A percentile compares a stretch with the other conserved stretches of the same genome.
phyloP scores from a whole-genome alignment of 2,797 vertebrate genomes.

The Dendrocincla tyrannina region DNA sequence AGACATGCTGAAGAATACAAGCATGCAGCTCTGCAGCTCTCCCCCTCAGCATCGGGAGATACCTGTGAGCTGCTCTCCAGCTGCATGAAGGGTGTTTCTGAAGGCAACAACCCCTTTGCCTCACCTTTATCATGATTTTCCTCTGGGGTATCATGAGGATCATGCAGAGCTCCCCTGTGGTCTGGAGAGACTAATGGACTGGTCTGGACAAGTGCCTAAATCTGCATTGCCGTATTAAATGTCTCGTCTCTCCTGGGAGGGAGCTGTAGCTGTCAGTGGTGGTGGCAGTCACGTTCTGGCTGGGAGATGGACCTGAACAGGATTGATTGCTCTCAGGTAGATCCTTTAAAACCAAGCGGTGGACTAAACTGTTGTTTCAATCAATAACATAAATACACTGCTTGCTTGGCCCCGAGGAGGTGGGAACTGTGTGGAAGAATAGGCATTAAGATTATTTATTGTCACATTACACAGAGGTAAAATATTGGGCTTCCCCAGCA shows the following conservation, averaged over 20 bases:
- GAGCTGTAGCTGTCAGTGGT: background rate
- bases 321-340: background rate
- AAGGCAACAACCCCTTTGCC: background rate
- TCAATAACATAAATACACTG: conserved; percentile 44
- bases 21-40: background rate
- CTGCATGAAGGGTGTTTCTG: background rate
- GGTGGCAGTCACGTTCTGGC: rapidly evolving
- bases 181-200: background rate
- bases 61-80: background rate
- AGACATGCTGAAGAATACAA: background rate
- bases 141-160: background rate
- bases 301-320: background rate
- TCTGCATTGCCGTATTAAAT: background rate
- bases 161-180: background rate
- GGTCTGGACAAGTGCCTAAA: background rate
- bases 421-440: background rate
- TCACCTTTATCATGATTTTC: background rate
- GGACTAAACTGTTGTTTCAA: conserved; percentile 29
- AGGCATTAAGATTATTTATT: conserved; percentile 8
- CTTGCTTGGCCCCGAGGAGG: background rate
- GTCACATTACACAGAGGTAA: background rate
- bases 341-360: background rate
- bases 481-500: background rate
- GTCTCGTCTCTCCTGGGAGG: rapidly evolving
- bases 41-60: rapidly evolving